These are phyloP conservation scores for Oreochromis tanganicae DNA, from an alignment of 2,113 vertebrate genomes.

Conservation along the genomic window DNA sequence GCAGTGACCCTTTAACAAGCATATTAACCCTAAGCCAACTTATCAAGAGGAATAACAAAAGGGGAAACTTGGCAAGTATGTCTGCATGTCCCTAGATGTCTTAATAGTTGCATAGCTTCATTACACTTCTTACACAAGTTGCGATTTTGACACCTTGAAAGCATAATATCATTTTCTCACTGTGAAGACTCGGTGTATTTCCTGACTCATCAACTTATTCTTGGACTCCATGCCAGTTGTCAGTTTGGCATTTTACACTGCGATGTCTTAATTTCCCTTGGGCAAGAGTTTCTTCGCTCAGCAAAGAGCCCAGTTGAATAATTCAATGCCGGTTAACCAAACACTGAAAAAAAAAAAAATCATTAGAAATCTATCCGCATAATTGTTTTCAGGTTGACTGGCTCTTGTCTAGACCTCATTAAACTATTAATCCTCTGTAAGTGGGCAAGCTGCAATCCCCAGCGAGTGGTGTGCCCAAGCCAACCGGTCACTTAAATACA, in stretches of 20 bases:
- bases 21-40: conserved; percentile 43
- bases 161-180: neutral
- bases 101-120: neutral
- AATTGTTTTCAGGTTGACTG: conserved; percentile 67
- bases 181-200: neutral
- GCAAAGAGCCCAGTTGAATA: conserved; percentile 46
- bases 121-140: neutral
- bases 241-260: conserved; percentile 29
- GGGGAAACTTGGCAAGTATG: conserved; percentile 9
- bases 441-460: conserved; percentile 45
- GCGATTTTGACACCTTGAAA: neutral
- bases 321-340: conserved; percentile 65
- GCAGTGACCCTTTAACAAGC: conserved; percentile 45
- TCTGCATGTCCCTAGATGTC: neutral
- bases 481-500: conserved; percentile 49
- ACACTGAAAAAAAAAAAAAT: conserved; percentile 40
- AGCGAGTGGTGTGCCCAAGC: conserved; percentile 26
- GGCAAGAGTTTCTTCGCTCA: conserved; percentile 13
- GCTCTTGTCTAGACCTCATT: conserved; percentile 66
- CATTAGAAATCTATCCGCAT: conserved; percentile 62
- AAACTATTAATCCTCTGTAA: conserved; percentile 67
- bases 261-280: conserved; percentile 45
- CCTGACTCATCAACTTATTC: neutral
- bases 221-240: conserved; percentile 5
- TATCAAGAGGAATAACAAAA: conserved; percentile 41